Conservation (phyloP, 2,797 vertebrate species). For the Sphenodon punctatus region DNA sequence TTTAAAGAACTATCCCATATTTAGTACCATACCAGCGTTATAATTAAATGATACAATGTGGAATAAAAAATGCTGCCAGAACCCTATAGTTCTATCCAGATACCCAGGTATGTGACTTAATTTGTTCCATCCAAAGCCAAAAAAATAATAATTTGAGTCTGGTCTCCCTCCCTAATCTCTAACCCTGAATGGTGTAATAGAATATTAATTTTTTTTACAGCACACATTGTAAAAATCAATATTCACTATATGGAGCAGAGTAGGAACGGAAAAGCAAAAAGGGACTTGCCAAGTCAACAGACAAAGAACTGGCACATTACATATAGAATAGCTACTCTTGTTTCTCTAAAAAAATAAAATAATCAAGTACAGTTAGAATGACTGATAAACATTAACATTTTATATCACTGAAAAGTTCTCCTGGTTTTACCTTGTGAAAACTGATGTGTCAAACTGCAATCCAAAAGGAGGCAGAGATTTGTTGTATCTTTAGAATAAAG, state of each 20-base stretch:
- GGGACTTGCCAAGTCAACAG: slow-evolving; percentile 24
- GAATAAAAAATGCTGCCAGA: background rate
- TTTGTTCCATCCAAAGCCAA: slow-evolving; percentile 53
- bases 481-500: background rate
- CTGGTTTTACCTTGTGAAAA: slow-evolving; percentile 11
- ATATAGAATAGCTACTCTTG: no score
- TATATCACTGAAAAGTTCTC: background rate
- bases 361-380: background rate
- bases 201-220: slow-evolving; percentile 22
- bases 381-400: background rate
- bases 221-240: slow-evolving; percentile 50
- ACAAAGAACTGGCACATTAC: background rate
- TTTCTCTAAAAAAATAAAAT: no score
- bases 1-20: slow-evolving; percentile 43
- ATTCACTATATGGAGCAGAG: slow-evolving; percentile 74
- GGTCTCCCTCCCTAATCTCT: slow-evolving; percentile 37
- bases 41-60: slow-evolving; percentile 45
- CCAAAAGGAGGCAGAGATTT: background rate
- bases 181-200: slow-evolving; percentile 1
- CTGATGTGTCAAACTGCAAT: background rate
- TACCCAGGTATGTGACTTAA: slow-evolving; percentile 40
- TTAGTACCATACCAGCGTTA: slow-evolving; percentile 24
- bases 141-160: slow-evolving; percentile 50
- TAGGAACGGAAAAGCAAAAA: slow-evolving; percentile 53
- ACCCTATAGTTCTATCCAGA: slow-evolving; percentile 49